Base-by-base conservation (phyloP, 2,797 vertebrate genomes). In the Geotrypetes seraphini region DNA sequence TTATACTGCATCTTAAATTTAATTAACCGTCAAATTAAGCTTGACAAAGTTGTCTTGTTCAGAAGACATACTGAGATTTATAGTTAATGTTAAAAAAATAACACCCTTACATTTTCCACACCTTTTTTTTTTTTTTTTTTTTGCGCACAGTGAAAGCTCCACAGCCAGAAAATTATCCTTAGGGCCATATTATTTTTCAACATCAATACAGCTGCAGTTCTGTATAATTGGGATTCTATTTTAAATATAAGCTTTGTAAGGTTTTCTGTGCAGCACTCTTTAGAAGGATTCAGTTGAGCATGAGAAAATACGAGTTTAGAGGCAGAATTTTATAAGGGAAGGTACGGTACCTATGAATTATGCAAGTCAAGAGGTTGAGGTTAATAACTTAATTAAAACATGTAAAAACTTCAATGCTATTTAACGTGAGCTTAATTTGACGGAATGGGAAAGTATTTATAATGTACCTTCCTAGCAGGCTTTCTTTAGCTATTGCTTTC, bases 301-400 rank as follows among this genome's bases (percentile, higher is more conserved):
- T 33, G 39, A 48, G 31, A 47, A 49, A 63, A 41, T 17, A n/a
- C n/a, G n/a, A 54, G 19, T 56, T 69, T 57, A 38, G 48, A 56
- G 13, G 30, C 32, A 32, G 51, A 30, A n/a, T 43, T 47, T n/a
- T 60, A 57, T 43, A 53, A 65, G 60, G 44, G 57, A 8, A 7
- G 21, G 37, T 17, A 18, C 47, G 58, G 62, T 48, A 33, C 43
- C 72, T 46, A 64, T 77, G 40, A 73, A 76, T 78, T 70, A 73
- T 73, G 53, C 43, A 67, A 52, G 34, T 28, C 33, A 63, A 44
- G 55, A 56, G 46, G 54, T 75, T 71, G 36, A 52, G 60, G 75
- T 78, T 66, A 69, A 63, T 66, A 75, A 66, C 51, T 66, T 69
- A 58, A 66, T 75, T 69, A 69, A 75, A 78, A 55, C 45, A 53